These are phyloP conservation scores for Porites evermanni DNA, from an alignment of 92 coral and sea anemone genomes.

Conservation along the genomic window DNA sequence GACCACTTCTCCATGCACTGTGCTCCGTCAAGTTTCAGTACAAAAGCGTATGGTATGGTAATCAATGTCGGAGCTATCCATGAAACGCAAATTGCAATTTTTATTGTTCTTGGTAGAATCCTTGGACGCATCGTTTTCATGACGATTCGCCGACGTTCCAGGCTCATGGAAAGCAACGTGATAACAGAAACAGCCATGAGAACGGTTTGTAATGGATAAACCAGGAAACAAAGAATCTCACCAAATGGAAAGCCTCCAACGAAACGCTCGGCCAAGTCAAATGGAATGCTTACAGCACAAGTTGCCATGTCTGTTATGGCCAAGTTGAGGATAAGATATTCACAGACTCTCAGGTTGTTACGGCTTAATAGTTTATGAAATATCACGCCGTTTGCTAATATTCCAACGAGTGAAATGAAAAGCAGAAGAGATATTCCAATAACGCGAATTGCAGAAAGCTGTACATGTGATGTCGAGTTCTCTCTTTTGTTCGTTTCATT, in stretches of 20 bases:
- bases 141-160: slow-evolving; percentile 88
- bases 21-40: slow-evolving; percentile 71
- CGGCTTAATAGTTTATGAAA: slow-evolving; percentile 66
- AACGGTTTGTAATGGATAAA: slow-evolving; percentile 91
- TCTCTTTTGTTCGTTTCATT: slow-evolving; percentile 8
- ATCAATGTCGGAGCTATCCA: slow-evolving; percentile 79
- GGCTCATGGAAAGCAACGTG: slow-evolving; percentile 88
- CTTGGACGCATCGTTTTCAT: slow-evolving; percentile 74
- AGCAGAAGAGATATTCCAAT: slow-evolving; percentile 64
- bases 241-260: slow-evolving; percentile 85
- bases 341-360: slow-evolving; percentile 77
- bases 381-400: slow-evolving; percentile 74
- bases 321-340: slow-evolving; percentile 86
- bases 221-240: slow-evolving; percentile 78
- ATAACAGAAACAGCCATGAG: slow-evolving; percentile 92
- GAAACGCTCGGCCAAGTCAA: slow-evolving; percentile 81
- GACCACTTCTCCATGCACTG: slow-evolving; percentile 91
- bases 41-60: slow-evolving; percentile 86
- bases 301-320: slow-evolving; percentile 89
- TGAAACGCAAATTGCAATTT: slow-evolving; percentile 58
- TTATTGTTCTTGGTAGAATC: slow-evolving; percentile 62
- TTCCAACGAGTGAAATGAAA: slow-evolving; percentile 69
- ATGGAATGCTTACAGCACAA: slow-evolving; percentile 86
- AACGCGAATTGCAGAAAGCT: not conserved
- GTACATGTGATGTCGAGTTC: not conserved